Percentiles rank a stretch among this genome's conserved stretches.
Evolutionary conservation across 2,113 vertebrate species (phyloP).

Genomic region (Felis chaus): DNA sequence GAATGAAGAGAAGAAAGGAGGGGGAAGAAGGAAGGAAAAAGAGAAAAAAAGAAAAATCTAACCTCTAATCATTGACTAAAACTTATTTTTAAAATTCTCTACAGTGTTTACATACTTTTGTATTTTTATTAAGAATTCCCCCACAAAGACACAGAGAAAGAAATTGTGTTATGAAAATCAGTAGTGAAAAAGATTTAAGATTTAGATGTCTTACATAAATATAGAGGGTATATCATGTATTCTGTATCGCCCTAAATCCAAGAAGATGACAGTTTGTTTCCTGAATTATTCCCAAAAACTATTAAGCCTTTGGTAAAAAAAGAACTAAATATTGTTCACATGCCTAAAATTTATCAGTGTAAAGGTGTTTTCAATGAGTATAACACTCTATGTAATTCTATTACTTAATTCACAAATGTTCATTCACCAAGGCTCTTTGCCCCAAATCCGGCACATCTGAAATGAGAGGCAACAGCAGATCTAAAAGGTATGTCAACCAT

Average conservation of each 20-base stretch:
- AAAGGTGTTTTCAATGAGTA: background rate
- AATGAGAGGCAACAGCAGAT: background rate
- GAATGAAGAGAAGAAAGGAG: background rate
- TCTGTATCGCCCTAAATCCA: background rate
- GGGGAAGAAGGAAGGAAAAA: background rate
- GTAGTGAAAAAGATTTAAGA: background rate
- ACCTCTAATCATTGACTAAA: background rate
- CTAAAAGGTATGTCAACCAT: background rate
- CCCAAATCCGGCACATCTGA: background rate
- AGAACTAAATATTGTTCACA: background rate
- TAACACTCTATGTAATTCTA: background rate
- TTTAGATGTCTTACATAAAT: background rate
- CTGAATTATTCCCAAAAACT: background rate
- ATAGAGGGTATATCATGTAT: background rate
- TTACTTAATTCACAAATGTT: background rate
- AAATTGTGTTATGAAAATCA: background rate
- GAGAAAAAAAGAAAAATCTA: background rate
- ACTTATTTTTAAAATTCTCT: background rate
- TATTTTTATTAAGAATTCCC: background rate
- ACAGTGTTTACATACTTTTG: background rate
- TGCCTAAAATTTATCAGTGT: background rate
- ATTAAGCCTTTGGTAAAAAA: background rate
- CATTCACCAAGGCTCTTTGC: background rate
- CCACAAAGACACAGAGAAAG: background rate
- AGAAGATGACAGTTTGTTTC: background rate